These are phyloP conservation scores for Mus spicilegus DNA, from an alignment of 2,113 vertebrate species.

Conservation along the genomic window DNA sequence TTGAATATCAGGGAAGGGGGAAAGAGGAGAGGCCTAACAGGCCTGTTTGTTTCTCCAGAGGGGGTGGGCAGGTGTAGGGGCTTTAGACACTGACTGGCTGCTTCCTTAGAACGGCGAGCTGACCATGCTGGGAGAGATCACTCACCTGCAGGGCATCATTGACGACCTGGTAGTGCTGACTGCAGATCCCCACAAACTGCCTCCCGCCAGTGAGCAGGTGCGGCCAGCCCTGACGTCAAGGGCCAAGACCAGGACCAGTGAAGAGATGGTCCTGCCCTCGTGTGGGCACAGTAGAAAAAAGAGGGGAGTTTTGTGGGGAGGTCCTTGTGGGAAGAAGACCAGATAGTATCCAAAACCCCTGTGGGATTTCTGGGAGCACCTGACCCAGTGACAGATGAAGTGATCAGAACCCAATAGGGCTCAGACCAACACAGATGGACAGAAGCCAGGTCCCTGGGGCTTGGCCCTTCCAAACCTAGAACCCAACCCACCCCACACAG, in stretches of 20 bases:
- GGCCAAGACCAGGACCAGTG: neutral
- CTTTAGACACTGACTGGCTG: rapidly evolving
- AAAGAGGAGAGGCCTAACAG: neutral
- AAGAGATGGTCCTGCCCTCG: neutral
- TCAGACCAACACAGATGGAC: neutral
- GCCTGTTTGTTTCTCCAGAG: neutral
- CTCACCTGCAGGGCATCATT: conserved; percentile 97
- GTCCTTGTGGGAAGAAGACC: neutral
- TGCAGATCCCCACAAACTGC: conserved; percentile 96
- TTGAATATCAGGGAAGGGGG: neutral
- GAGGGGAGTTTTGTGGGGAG: neutral
- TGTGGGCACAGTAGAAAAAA: neutral
- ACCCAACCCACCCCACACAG: rapidly evolving
- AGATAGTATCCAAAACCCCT: neutral
- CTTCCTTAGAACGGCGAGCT: conserved; percentile 93
- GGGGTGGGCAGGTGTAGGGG: neutral
- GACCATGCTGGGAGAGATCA: conserved; percentile 98
- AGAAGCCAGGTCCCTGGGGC: rapidly evolving
- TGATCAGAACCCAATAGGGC: neutral
- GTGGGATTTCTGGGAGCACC: neutral
- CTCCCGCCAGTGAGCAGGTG: conserved; percentile 97
- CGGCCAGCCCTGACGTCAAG: neutral
- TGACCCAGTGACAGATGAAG: neutral
- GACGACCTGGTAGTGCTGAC: conserved; percentile 96
- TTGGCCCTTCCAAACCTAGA: neutral